These are phyloP conservation scores for Tamandua tetradactyla DNA, from an alignment of 2,797 vertebrate genomes.

Conservation along the genomic window DNA sequence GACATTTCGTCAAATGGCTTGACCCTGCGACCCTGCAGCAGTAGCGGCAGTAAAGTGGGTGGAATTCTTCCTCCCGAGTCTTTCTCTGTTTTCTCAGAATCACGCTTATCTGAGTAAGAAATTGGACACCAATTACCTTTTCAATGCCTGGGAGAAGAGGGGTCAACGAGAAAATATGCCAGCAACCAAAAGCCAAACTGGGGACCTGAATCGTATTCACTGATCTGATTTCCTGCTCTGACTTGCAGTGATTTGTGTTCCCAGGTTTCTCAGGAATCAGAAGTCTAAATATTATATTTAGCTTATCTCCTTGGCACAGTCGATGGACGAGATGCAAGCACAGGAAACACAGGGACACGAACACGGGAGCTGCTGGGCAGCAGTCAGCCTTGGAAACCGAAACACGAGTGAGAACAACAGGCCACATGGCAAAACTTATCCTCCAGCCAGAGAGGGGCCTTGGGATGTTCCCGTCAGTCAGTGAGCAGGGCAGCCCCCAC, in stretches of 20 bases:
- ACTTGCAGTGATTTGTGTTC: neutral
- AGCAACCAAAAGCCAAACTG: conserved; percentile 33
- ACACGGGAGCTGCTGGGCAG: neutral
- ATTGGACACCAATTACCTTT: neutral
- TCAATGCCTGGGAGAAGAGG: conserved; percentile 48
- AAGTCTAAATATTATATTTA: conserved; percentile 51
- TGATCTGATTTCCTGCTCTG: conserved; percentile 56
- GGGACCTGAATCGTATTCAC: conserved; percentile 30
- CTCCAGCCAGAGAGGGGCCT: neutral
- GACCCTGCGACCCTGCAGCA: too few relatives aligned
- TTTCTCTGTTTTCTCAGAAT: conserved; percentile 13
- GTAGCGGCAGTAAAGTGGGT: neutral
- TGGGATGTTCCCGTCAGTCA: neutral
- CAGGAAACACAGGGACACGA: neutral
- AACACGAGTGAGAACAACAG: neutral
- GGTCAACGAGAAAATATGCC: conserved; percentile 3
- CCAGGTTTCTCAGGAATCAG: conserved; percentile 16
- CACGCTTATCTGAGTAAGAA: conserved; percentile 40
- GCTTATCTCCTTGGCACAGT: conserved; percentile 53
- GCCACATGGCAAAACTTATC: accelerated
- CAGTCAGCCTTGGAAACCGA: accelerated
- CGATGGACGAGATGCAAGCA: neutral
- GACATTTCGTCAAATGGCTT: neutral
- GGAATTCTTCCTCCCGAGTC: neutral
- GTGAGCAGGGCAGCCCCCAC: neutral